Evolutionary conservation across 2,797 vertebrate species (phyloP).

Genomic region (Taenioides sp.): DNA sequence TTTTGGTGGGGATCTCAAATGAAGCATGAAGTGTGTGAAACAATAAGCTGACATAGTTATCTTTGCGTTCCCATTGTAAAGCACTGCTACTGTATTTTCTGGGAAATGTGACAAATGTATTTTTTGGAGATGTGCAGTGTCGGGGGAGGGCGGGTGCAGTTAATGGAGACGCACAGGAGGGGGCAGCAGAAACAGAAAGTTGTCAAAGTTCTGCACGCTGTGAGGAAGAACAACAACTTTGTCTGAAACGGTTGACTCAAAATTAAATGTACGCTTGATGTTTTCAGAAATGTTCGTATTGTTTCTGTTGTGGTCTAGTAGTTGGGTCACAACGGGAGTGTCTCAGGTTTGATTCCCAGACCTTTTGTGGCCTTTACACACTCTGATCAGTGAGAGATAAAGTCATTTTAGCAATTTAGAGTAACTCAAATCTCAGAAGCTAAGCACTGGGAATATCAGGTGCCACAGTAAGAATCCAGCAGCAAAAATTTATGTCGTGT

Average conservation of each 20-base stretch:
- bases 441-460: too few relatives aligned
- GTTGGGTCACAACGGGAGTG: neutral
- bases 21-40: constrained; percentile 69
- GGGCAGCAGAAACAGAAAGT: constrained; percentile 4
- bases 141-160: constrained; percentile 32
- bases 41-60: constrained; percentile 71
- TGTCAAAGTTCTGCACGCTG: constrained; percentile 10
- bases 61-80: constrained; percentile 67
- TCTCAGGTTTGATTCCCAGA: neutral
- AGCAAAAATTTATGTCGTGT: too few relatives aligned
- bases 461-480: too few relatives aligned
- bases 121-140: constrained; percentile 48
- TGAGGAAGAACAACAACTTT: neutral
- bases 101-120: constrained; percentile 64
- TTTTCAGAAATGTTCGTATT: neutral
- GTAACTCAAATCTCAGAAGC: too few relatives aligned
- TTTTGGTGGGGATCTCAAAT: constrained; percentile 68
- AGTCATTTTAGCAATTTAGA: too few relatives aligned
- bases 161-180: constrained; percentile 23
- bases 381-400: too few relatives aligned
- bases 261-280: too few relatives aligned
- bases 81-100: constrained; percentile 59
- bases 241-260: too few relatives aligned
- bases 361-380: neutral
- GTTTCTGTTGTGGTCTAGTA: neutral